phyloP scores from a whole-genome alignment of 2,888 invertebrate species.

The Agrypnus murinus region DNA sequence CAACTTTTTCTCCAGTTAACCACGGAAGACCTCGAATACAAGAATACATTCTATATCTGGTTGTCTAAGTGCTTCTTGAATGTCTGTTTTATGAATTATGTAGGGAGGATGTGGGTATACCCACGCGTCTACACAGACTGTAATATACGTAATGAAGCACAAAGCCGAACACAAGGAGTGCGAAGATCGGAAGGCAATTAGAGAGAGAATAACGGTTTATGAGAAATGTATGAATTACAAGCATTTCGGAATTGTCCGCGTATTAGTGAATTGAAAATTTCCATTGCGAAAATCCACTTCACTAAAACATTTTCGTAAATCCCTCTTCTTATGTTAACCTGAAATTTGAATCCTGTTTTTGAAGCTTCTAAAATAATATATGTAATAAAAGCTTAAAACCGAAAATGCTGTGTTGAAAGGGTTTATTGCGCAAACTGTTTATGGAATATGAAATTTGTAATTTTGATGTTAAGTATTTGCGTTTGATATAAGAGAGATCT shows the following conservation, averaged over 20 bases:
- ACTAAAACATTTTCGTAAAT: no score
- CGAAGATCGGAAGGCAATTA: slow-evolving; percentile 44
- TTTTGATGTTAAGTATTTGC: no score
- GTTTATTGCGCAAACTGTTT: no score
- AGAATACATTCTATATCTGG: neutral
- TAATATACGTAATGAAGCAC: slow-evolving; percentile 44
- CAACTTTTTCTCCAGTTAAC: no score
- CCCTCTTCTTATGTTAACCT: no score
- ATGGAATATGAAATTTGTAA: no score
- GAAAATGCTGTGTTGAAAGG: no score
- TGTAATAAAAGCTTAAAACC: no score
- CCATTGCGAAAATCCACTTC: slow-evolving; percentile 10
- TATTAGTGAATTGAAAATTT: neutral
- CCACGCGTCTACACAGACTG: slow-evolving; percentile 27
- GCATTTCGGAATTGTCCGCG: neutral
- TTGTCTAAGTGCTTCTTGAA: slow-evolving; percentile 17
- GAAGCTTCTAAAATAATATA: no score
- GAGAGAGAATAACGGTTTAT: slow-evolving; percentile 36
- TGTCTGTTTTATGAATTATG: slow-evolving; percentile 34
- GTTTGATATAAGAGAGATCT: no score
- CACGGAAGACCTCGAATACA: no score
- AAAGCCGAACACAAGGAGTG: slow-evolving; percentile 39
- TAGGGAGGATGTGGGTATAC: slow-evolving; percentile 28
- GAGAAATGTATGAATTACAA: slow-evolving; percentile 34
- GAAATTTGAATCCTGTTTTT: no score